A percentile compares a stretch with the other conserved stretches of the same genome.
Evolutionary conservation across 2,113 vertebrate species (phyloP).

Genomic region (Anhinga rufa): DNA sequence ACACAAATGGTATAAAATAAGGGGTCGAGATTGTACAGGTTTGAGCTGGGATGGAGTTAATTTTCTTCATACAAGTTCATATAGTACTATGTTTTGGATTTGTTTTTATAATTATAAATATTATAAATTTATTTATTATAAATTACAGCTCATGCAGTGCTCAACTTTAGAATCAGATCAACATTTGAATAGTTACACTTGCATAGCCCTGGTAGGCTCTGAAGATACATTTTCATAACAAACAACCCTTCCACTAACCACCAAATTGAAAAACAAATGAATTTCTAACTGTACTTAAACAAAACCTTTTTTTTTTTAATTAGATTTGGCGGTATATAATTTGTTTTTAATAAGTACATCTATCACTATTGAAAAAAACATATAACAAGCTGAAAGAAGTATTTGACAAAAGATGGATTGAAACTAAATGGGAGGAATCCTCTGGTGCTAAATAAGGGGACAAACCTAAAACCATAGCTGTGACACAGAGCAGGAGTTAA

Average conservation of each 20-base stretch:
- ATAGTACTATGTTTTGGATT: not conserved
- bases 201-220: not conserved
- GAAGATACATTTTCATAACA: not conserved
- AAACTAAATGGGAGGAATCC: not conserved
- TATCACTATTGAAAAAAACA: not conserved
- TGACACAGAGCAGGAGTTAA: not conserved
- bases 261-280: not conserved
- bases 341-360: not conserved
- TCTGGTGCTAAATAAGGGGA: not conserved
- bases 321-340: not conserved
- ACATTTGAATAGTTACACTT: not conserved
- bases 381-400: not conserved
- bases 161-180: not conserved
- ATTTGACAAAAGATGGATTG: not conserved
- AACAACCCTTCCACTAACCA: not conserved
- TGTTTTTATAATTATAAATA: not conserved
- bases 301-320: not conserved
- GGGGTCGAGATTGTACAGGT: not conserved
- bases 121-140: not conserved
- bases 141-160: not conserved
- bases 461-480: not conserved
- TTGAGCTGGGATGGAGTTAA: not conserved
- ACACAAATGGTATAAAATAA: not conserved
- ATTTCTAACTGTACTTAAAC: not conserved
- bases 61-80: not conserved